These are phyloP conservation scores for Mallotus villosus DNA, from an alignment of 2,797 vertebrate species.

Conservation along the genomic window DNA sequence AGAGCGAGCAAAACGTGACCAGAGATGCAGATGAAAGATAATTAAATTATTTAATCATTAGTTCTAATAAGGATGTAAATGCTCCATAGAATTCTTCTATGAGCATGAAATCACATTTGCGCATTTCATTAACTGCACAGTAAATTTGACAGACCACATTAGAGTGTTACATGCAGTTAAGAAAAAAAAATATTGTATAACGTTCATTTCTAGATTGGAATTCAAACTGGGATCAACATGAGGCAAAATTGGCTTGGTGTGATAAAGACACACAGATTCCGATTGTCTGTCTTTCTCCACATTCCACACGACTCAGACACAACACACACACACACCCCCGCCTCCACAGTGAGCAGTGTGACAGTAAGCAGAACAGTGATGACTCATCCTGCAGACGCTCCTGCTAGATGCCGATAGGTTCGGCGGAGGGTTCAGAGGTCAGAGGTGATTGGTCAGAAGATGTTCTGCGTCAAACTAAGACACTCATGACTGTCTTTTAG, in stretches of 20 bases:
- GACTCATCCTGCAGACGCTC: slow-evolving; percentile 28
- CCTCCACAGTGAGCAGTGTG: slow-evolving; percentile 20
- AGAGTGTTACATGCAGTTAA: slow-evolving; percentile 6
- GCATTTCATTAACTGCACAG: background rate
- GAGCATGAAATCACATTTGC: slow-evolving; percentile 19
- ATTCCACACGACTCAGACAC: slow-evolving; percentile 11
- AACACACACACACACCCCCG: background rate
- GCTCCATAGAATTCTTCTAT: slow-evolving; percentile 9
- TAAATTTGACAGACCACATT: slow-evolving; percentile 1
- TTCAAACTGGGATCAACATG: slow-evolving; percentile 12
- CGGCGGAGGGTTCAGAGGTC: slow-evolving; percentile 29
- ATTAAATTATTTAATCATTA: slow-evolving; percentile 12
- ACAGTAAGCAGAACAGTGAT: slow-evolving; percentile 5
- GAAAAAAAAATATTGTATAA: background rate
- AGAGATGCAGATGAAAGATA: slow-evolving; percentile 16
- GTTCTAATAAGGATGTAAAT: background rate
- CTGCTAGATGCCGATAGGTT: background rate
- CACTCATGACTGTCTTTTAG: background rate
- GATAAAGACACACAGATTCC: background rate
- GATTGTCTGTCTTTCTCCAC: slow-evolving; percentile 16
- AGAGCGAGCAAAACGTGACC: background rate
- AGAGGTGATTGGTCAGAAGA: slow-evolving; percentile 44
- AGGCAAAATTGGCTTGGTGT: background rate
- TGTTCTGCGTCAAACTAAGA: background rate
- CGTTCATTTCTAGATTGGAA: background rate